Percentiles rank a stretch among this genome's conserved stretches.
phyloP scores from a whole-genome alignment of 2,888 invertebrate genomes.

The Apamea anceps region DNA sequence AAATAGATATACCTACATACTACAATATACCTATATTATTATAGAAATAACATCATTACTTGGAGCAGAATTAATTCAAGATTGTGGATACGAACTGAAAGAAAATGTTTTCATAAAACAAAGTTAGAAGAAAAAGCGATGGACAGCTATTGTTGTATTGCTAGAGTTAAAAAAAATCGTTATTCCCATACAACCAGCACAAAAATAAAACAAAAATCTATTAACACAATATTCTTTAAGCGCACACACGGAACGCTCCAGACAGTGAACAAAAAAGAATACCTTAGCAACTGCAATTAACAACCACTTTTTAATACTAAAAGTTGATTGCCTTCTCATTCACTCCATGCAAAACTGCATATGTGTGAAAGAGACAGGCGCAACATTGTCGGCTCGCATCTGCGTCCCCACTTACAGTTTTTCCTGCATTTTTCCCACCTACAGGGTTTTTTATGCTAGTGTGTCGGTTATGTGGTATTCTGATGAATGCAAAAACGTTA shows the following conservation, averaged over 20 bases:
- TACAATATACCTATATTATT: too few species aligned
- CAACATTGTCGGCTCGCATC: slow-evolving; percentile 70
- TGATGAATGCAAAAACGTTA: slow-evolving; percentile 49
- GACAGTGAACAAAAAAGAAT: slow-evolving; percentile 68
- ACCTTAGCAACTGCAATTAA: slow-evolving; percentile 74
- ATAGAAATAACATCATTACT: too few species aligned
- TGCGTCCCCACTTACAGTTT: slow-evolving; percentile 77
- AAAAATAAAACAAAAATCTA: slow-evolving; percentile 53
- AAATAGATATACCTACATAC: too few species aligned
- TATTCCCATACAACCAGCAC: slow-evolving; percentile 38
- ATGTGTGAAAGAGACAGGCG: slow-evolving; percentile 65
- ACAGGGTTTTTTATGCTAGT: slow-evolving; percentile 71
- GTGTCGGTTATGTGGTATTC: slow-evolving; percentile 64
- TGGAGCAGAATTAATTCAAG: slow-evolving; percentile 5
- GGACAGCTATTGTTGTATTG: neutral
- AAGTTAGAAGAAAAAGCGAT: slow-evolving; percentile 6
- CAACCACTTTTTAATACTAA: slow-evolving; percentile 72
- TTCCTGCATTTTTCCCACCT: slow-evolving; percentile 77
- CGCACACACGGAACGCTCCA: slow-evolving; percentile 60
- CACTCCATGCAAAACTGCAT: slow-evolving; percentile 25
- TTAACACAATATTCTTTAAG: slow-evolving; percentile 65
- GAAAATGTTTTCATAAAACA: slow-evolving; percentile 12
- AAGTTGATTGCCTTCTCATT: slow-evolving; percentile 57
- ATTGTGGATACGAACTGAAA: neutral
- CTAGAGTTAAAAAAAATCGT: slow-evolving; percentile 17